phyloP scores from a whole-genome alignment of 1,140 invertebrate genomes.

The Callitettix versicolor region DNA sequence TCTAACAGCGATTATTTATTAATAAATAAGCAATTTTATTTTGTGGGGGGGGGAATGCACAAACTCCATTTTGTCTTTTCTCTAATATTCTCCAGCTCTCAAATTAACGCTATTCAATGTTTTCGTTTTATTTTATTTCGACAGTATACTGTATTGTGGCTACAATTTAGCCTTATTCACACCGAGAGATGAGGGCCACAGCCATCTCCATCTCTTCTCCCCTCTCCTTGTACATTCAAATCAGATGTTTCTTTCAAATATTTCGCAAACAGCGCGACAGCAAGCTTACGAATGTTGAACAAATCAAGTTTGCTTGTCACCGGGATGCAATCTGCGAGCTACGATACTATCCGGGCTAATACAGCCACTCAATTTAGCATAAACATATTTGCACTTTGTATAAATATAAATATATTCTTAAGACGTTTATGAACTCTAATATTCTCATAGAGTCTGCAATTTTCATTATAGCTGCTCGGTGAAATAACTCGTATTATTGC shows the following conservation, averaged over 20 bases:
- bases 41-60: too few species aligned
- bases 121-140: slow-evolving; percentile 17
- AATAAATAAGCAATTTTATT: too few species aligned
- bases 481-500: too few species aligned
- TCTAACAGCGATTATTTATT: too few species aligned
- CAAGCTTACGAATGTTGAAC: neutral
- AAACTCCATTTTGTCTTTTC: too few species aligned
- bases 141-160: slow-evolving; percentile 20
- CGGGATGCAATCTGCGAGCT: neutral
- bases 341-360: neutral
- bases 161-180: slow-evolving; percentile 24
- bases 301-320: neutral
- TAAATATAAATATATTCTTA: too few species aligned
- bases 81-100: slow-evolving; percentile 4
- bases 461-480: too few species aligned
- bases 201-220: neutral
- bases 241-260: slow-evolving; percentile 16
- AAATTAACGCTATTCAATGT: slow-evolving; percentile 21
- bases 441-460: too few species aligned
- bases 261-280: neutral
- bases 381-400: too few species aligned
- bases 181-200: neutral
- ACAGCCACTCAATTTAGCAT: too few species aligned
- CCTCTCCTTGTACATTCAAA: slow-evolving; percentile 11
- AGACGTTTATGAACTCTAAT: too few species aligned